A percentile compares a stretch with the other conserved stretches of the same genome.
phyloP scores from a whole-genome alignment of 2,797 vertebrate species.

The Champsocephalus gunnari region DNA sequence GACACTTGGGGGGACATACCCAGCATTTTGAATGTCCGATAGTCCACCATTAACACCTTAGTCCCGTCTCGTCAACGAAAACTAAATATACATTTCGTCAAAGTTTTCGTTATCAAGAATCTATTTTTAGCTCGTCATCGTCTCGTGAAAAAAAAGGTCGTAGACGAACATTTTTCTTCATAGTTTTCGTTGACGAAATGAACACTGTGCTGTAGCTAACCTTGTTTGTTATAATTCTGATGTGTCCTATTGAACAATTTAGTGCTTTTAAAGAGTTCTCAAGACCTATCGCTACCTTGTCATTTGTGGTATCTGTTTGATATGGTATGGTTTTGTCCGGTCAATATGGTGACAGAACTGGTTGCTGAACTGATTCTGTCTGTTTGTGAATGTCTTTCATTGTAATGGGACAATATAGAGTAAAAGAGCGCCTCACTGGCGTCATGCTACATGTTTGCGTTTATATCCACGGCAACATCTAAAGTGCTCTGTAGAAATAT shows the following conservation, averaged over 20 bases:
- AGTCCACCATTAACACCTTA: too few species aligned
- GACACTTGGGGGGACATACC: too few species aligned
- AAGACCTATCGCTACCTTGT: neutral
- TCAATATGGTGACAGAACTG: neutral
- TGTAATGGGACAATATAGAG: neutral
- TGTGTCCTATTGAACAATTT: neutral
- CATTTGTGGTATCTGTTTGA: neutral
- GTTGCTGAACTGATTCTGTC: too few species aligned
- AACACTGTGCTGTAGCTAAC: neutral
- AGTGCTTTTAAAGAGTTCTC: neutral
- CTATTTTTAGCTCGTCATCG: too few species aligned
- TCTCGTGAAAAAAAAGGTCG: too few species aligned
- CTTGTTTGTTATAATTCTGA: neutral
- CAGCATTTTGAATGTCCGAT: too few species aligned
- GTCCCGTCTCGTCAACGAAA: too few species aligned
- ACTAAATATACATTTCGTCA: too few species aligned
- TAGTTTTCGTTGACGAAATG: too few species aligned
- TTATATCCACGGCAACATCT: neutral
- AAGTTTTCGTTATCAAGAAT: too few species aligned
- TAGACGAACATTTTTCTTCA: too few species aligned
- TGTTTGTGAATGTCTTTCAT: too few species aligned
- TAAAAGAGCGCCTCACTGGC: neutral
- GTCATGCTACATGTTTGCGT: neutral
- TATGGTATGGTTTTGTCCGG: rapidly evolving
- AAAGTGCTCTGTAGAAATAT: neutral